Base-by-base conservation (phyloP, 2,888 invertebrate species). In the Entomobrya multifasciata region DNA sequence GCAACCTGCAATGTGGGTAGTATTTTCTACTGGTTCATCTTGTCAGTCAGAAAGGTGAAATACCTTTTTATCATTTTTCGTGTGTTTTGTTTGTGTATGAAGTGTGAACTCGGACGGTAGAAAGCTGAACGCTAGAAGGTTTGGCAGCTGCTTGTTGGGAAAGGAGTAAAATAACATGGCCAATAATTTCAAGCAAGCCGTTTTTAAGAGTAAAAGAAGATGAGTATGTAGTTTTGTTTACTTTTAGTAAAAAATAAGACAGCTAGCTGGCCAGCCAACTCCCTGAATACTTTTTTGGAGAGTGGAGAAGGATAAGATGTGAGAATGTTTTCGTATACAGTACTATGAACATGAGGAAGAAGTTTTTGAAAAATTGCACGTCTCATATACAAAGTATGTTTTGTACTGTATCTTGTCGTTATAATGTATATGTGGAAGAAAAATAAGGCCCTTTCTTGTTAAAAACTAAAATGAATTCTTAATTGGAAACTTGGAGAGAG, bases 401-500 rank as follows among this genome's bases (percentile, higher is more conserved):
- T n/a, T n/a, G n/a, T n/a, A n/a, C n/a, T n/a, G n/a, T n/a, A n/a
- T n/a, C n/a, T n/a, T n/a, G 11, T 0, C 47, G 47, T 47, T n/a
- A 44, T 44, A 10, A 36, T 65, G 41, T 65, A 65, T 15, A 36
- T 65, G 41, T 65, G 70, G n/a, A 2, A 22, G 47, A 36, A 47
- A 70, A 82, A 44, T 44, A 72, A 41, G 65, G 30, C 52, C 30
- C 47, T 27, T 77, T 60, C 84, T 78, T 70, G 77, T 84, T 84
- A 78, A 84, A n/a, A 84, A 67, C 44, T 55, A 57, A 47, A 77
- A 84, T 78, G 77, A 78, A 84, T 84, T 78, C 84, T 55, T 84
- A 84, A 84, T 78, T 84, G 84, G 78, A 78, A 74, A 84, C 76
- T 78, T 30, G 67, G 70, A 72, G n/a, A n/a, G 55, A 81, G 81